Evolutionary conservation across 2,113 vertebrate species (phyloP), one percentile per base, ranked within the genome.

Genomic region (Microcebus ravelobensis): DNA sequence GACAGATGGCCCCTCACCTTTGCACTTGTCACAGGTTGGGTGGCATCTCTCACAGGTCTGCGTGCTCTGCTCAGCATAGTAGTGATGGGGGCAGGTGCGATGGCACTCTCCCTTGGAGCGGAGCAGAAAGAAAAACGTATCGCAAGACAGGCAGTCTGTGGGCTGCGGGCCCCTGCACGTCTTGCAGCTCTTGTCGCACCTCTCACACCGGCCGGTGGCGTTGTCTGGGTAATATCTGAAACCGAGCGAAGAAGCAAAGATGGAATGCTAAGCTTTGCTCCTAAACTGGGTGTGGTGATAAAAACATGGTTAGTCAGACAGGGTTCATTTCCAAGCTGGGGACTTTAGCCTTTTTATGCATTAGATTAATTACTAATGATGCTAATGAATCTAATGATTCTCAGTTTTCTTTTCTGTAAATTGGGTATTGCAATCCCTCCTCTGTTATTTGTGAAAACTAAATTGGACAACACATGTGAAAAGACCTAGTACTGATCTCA

Each of bases 161-260:
- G 97, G 95, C 3, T 14, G 81, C 0, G 97, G 97, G 4, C 99
- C 99, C 42, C 2, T 59, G 91, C 99, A 99, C 10, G 98, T 89
- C 77, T 98, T 98, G 86, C 99, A 99, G 4, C 96, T 99, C 61
- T 98, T 99, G 95, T 99, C 97, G 90, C 99, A 99, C 59, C 85
- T 99, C 89, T 99, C 96, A 91, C 99, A 99, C 0, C 65, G 93
- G 83, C 98, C 97, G 2, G 97, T 98, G 70, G 96, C 71, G 15
- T 94, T 98, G 86, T 99, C 98, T 91, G 98, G 98, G 29, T 99
- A 99, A 93, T 99, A 99, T 42, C 99, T 99, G 98, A 85, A 98
- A 97, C 0, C 91, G 87, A 96, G 85, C 27, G 63, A 70, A 82
- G 50, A 87, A 90, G 68, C 3, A n/a, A 87, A 71, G 83, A 39